These are phyloP conservation scores for Lepidocyrtinus sp. DNA, from an alignment of 2,888 invertebrate genomes.

Conservation along the genomic window DNA sequence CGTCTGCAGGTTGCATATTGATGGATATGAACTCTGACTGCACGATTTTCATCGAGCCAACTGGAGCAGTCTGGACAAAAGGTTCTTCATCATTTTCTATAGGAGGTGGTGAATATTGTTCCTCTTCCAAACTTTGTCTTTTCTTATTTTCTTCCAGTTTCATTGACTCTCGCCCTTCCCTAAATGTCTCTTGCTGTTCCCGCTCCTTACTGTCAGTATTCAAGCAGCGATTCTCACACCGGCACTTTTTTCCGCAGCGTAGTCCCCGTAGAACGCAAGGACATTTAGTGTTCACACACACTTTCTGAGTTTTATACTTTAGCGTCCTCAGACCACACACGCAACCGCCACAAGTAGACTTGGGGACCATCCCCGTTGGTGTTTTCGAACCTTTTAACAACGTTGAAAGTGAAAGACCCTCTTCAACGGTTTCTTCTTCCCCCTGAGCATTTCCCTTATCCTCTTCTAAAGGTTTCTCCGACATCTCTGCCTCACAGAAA, in stretches of 20 bases:
- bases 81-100: neutral
- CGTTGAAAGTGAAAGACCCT: too few species aligned
- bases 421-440: too few species aligned
- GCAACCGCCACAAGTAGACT: neutral
- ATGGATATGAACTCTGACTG: constrained; percentile 27
- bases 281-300: constrained; percentile 37
- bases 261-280: constrained; percentile 22
- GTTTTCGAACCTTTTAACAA: too few species aligned
- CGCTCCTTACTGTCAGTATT: constrained; percentile 21
- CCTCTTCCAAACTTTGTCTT: too few species aligned
- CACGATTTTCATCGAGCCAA: neutral
- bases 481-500: neutral
- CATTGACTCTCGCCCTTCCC: constrained; percentile 15
- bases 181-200: constrained; percentile 42
- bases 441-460: too few species aligned
- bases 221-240: constrained; percentile 25
- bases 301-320: constrained; percentile 45
- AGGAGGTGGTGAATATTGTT: neutral
- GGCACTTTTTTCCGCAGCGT: constrained; percentile 28
- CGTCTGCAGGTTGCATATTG: constrained; percentile 12
- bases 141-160: neutral
- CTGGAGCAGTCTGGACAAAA: too few species aligned
- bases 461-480: too few species aligned
- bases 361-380: neutral
- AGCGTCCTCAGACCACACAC: neutral